Evolutionary conservation across 1,140 invertebrate species (phyloP), one percentile per base, ranked within the genome.

Genomic region (Aplysia californica): DNA sequence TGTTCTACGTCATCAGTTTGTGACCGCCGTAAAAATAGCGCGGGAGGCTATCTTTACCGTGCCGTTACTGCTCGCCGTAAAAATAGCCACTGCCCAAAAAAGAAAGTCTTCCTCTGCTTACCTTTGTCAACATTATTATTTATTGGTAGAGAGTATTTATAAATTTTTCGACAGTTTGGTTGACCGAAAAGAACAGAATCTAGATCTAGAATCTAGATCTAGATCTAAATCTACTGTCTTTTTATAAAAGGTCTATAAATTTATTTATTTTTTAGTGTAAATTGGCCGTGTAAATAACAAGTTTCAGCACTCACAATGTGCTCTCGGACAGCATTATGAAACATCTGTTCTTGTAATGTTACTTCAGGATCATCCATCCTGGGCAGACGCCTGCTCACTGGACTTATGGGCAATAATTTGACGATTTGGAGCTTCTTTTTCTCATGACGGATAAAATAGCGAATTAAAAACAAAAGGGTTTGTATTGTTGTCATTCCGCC

Each of bases 281-380:
- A 50, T n/a, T 50, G 44, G 10, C n/a, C 10, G 10, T 50, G 44
- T 15, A 10, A 15, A n/a, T 61, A 6, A 61, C n/a, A n/a, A n/a
- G 6, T 61, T 21, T 15, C 15, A 6, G 26, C 3, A 77, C 82
- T 83, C 80, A 97, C 96, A 84, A 97, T 95, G 90, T 97, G 95
- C 90, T 97, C 96, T 79, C 96, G 91, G 75, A 98, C 94, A 86
- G 95, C 96, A 87, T 96, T 96, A 90, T 97, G 95, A 91, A 98
- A 98, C 64, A 83, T 77, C 70, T 85, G 83, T 69, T 87, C 86
- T 77, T 81, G 80, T 21, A 82, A 67, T 21, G 81, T 79, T 64
- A 82, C 78, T 66, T 84, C 81, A 55, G 74, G 65, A 36, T 84
- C 78, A 39, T 84, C 81, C 77, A 76, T 76, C 36, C 38, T 72